Base-by-base conservation (phyloP, 2,888 invertebrate species). In the Resseliella maxima region DNA sequence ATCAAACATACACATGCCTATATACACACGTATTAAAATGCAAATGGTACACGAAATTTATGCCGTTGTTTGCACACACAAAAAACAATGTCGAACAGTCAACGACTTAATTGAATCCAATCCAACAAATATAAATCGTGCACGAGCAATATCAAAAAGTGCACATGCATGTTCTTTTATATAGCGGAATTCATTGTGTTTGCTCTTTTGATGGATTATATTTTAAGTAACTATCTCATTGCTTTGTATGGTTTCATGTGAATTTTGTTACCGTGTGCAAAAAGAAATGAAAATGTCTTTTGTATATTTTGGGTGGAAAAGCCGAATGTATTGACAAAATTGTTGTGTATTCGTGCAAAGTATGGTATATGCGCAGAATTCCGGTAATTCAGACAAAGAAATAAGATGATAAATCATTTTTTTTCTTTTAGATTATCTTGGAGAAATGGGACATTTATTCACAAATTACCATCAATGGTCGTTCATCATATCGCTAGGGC, bases 51-150 rank as follows among this genome's bases (percentile, higher is more conserved):
- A 59, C n/a, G n/a, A n/a, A 59, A 31, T 72, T 72, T 72, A 15
- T 72, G 59, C n/a, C n/a, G n/a, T 27, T 72, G 10, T 27, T 72
- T 72, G 27, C 21, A 2, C 2, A 59, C 41, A 12, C 41, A 8
- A 41, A 41, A 41, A 41, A 24, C 59, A 59, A 59, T 24, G 18
- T n/a, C 83, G 41, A 83, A 38, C 83, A 83, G 38, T 83, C 38
- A 83, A 83, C 83, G 38, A n/a, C 24, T 83, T n/a, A 38, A 83
- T 83, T 83, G 3, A 36, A 81, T 81, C 35, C 83, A 38, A n/a
- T 83, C 8, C 36, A 38, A n/a, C n/a, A n/a, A n/a, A 83, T 83
- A 24, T 38, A 38, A 38, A 38, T 24, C 38, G 24, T 36, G 83
- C 83, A 83, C n/a, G 35, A 15, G 21, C 36, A 31, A 72, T n/a